Evolutionary conservation across 2,113 vertebrate genomes (phyloP), one percentile per base, ranked within the genome.

Genomic region (Miniopterus natalensis): DNA sequence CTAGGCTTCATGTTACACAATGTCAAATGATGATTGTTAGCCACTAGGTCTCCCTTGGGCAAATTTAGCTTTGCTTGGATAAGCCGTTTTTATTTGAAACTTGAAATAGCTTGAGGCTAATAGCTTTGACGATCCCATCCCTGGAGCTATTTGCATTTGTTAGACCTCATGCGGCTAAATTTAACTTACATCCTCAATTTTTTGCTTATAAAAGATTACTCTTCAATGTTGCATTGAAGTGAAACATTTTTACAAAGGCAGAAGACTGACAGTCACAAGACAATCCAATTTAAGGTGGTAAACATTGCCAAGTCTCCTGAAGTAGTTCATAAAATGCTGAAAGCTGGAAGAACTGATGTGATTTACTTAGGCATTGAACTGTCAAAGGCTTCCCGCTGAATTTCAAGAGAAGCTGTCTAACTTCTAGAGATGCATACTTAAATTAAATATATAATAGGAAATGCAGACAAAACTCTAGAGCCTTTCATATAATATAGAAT

Each of bases 371-470:
- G 70, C n/a, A 65, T 93, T 53, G 51, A 84, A 61, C 20, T 55
- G 70, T 79, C 83, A 92, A 61, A 83, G 27, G 0, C 59, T 92
- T 80, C 90, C 68, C 80, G 14, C 66, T 80, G 29, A 93, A 75
- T 80, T 84, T 96, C 31, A 94, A 86, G 53, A 87, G 84, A 70
- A 87, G 65, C 84, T 77, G 75, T 93, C 92, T 94, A 89, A 71
- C 14, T 92, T 87, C n/a, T 59, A 92, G 49, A 75, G 20, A 92
- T 86, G 23, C 20, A 63, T 65, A 51, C 55, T 84, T 91, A 92
- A 71, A 84, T 87, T 79, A 94, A 74, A 13, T 75, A 74, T 65
- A 36, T 47, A 71, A 80, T 36, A n/a, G 47, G 65, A 90, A 79
- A 75, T 94, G 11, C 40, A 85, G 31, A 85, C 87, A 77, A 80